Percentiles rank a stretch among this genome's conserved stretches.
phyloP scores from a whole-genome alignment of 2,888 invertebrate species.

The Bembecia ichneumoniformis region DNA sequence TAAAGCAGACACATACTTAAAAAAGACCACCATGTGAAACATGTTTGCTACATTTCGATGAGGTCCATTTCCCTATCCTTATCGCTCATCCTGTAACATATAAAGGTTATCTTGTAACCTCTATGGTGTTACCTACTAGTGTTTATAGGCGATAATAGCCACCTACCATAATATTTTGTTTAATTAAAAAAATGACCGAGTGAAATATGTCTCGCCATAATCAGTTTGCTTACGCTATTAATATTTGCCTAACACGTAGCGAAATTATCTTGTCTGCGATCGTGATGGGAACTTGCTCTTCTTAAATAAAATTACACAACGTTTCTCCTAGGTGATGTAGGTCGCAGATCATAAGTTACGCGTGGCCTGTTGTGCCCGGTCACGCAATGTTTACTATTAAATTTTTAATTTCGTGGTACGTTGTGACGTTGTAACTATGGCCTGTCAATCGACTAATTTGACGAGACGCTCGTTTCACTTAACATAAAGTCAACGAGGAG shows the following conservation, averaged over 20 bases:
- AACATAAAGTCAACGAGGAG: background rate
- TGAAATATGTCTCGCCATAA: too few relatives aligned
- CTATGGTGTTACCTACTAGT: too few relatives aligned
- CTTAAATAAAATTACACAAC: constrained; percentile 30
- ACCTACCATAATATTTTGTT: too few relatives aligned
- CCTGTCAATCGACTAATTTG: constrained; percentile 18
- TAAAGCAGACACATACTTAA: too few relatives aligned
- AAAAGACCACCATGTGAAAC: too few relatives aligned
- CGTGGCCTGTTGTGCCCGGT: constrained; percentile 32
- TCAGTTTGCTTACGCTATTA: background rate
- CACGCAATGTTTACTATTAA: constrained; percentile 30
- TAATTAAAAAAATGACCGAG: too few relatives aligned
- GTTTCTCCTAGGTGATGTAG: constrained; percentile 26
- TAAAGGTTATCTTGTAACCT: too few relatives aligned
- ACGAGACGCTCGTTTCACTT: background rate
- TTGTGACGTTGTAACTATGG: constrained; percentile 25
- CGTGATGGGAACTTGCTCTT: constrained; percentile 31
- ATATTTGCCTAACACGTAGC: background rate
- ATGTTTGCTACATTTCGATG: too few relatives aligned
- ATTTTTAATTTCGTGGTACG: constrained; percentile 20
- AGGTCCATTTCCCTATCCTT: too few relatives aligned
- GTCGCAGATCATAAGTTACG: constrained; percentile 44
- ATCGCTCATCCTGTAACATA: too few relatives aligned
- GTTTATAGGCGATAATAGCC: too few relatives aligned
- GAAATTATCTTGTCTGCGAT: constrained; percentile 4